Evolutionary conservation across 2,888 invertebrate genomes (phyloP), one percentile per base, ranked within the genome.

Genomic region (Timandra comae): DNA sequence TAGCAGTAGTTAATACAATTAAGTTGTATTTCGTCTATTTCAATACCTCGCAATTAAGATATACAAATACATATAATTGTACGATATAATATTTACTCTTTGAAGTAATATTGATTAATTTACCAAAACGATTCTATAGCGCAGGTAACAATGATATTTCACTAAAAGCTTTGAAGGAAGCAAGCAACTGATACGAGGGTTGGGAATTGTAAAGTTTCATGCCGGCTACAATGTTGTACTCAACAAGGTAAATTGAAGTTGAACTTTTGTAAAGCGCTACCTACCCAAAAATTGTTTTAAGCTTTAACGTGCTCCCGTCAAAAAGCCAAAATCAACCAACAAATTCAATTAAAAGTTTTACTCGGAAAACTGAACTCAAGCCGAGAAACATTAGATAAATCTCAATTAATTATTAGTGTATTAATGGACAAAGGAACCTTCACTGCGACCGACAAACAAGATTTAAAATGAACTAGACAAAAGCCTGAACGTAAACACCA

Each of bases 301-400:
- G 50, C 67, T 59, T 54, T 66, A 71, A 66, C 63, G 59, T 54
- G 61, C 49, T 56, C 52, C 48, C 61, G 66, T 73, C 72, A 77
- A 75, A 78, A 77, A 74, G 71, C 66, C 65, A 72, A 75, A 78
- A 76, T 72, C 72, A 60, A 65, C 65, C 53, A 68, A 58, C 74
- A 69, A 76, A 77, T 81, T 80, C 77, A 82, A 82, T 82, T 81
- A 81, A 81, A 84, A 84, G 65, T 84, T 84, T 63, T 46, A 60
- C 45, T 55, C 63, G 63, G 61, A 69, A 76, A 75, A 78, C 69
- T 70, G 76, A 75, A 78, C 69, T 70, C 66, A 66, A 74, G 63
- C 72, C 67, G 58, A 58, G 52, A 58, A 69, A 65, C 71, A 69
- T 76, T 71, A 78, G 72, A 77, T 69, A 70, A 72, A 73, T 64